Base-by-base conservation (phyloP, 2,797 vertebrate species). In the Peromyscus melanophrys region DNA sequence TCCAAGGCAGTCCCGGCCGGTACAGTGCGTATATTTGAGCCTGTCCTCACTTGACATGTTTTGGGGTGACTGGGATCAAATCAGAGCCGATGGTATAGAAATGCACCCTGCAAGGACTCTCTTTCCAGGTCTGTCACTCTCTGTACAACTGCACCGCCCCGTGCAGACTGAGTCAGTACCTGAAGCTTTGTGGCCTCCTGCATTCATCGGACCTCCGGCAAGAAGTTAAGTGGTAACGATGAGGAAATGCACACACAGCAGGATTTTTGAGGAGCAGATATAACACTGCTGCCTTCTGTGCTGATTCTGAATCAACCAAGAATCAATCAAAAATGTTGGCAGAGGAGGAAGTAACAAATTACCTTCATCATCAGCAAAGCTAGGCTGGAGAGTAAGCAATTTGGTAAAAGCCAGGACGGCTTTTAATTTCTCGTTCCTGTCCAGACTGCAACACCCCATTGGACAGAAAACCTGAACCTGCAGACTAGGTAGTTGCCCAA, bases 81-180 rank as follows among this genome's bases (percentile, higher is more conserved):
- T 71, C 0, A 13, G 37, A 77, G 25, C 46, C 16, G 16, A 23
- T 40, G 46, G 8, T 16, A 21, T 34, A 61, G 73, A 76, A 34
- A 17, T 0, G 4, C 4, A 43, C 65, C 0, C 2, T 23, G 31
- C 37, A 17, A 21, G 59, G 59, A 21, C 80, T 11, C 59, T 21
- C 25, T 16, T 23, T 37, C 21, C 2, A 37, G 34, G 57, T 1
- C 11, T 34, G 57, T 16, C 3, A 34, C 67, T 88, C 9, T 19
- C 69, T 31, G 16, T 11, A 4, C 31, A n/a, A 23, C 61, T 67
- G 31, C 27, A 31, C n/a, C 0, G 0, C 31, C 16, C 49, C 0
- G 5, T 37, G n/a, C 69, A 31, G 25, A 13, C 52, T 29, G 13
- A 29, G 23, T 55, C 4, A 40, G 71, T 23, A 13, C 49, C 12